These are phyloP conservation scores for Nemotelus pantherinus DNA, from an alignment of 2,888 invertebrate genomes.

Conservation along the genomic window DNA sequence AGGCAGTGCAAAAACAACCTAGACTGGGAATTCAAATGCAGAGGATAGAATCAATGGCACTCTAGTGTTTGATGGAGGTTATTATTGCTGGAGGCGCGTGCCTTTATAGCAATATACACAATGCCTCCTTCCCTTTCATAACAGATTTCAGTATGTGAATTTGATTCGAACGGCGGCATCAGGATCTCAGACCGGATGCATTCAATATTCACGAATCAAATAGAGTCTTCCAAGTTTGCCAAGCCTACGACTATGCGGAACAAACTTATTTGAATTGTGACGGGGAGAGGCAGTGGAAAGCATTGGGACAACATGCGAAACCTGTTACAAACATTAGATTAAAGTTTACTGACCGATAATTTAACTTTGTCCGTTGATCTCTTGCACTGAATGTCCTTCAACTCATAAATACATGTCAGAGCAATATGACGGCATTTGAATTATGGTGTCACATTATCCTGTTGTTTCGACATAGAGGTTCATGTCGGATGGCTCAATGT, in stretches of 20 bases:
- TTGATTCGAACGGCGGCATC: slow-evolving; percentile 25
- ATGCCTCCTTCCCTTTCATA: slow-evolving; percentile 39
- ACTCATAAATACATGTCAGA: slow-evolving; percentile 51
- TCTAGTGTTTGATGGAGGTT: slow-evolving; percentile 49
- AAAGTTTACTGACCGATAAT: too few relatives aligned
- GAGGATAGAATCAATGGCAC: slow-evolving; percentile 5
- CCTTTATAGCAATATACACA: slow-evolving; percentile 45
- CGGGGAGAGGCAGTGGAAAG: not conserved
- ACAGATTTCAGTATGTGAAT: slow-evolving; percentile 39
- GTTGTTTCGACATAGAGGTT: slow-evolving; percentile 23
- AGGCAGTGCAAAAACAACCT: not conserved
- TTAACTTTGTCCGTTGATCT: not conserved
- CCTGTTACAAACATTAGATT: too few relatives aligned
- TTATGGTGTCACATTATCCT: slow-evolving; percentile 31
- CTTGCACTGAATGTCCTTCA: not conserved
- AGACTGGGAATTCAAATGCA: not conserved
- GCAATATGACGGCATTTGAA: slow-evolving; percentile 53
- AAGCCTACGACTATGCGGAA: not conserved
- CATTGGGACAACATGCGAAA: too few relatives aligned
- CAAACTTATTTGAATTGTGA: not conserved
- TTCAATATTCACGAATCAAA: slow-evolving; percentile 54
- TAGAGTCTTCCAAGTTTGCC: slow-evolving; percentile 40
- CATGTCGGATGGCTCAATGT: not conserved
- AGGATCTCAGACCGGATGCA: slow-evolving; percentile 52
- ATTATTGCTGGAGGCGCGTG: slow-evolving; percentile 54